Base-by-base conservation (phyloP, 2,797 vertebrate species). In the Phrynocephalus vlangalii region DNA sequence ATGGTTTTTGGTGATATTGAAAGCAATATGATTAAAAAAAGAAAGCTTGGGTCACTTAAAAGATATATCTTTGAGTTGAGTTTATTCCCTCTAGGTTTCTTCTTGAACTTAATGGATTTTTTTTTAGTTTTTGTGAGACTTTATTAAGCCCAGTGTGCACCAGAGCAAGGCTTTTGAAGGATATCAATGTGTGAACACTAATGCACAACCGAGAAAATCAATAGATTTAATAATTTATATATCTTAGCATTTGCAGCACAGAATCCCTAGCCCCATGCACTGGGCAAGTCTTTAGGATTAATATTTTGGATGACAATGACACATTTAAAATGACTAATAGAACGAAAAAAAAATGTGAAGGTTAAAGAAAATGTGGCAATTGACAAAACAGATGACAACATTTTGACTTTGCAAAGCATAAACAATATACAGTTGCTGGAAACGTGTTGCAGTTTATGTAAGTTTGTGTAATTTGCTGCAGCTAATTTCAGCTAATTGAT, bases 121-220 rank as follows among this genome's bases (percentile, higher is more conserved):
- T 9, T 1, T 10, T 26, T 76, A 24, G 8, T 1, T 0, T 9
- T 50, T 1, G 0, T 28, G 90, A 6, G 3, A 30, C 13, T 86
- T 84, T 28, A 38, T 9, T n/a, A 91, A 2, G 1, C 2, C 5
- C 56, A 2, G 2, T 52, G 3, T 30, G 2, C 78, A 56, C 1
- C 82, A 56, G 24, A 16, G 81, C 24, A 56, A 26, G 60, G 18
- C 22, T 0, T 11, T 33, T 44, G 44, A 15, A 50, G 13, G 15
- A n/a, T 5, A 68, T 5, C 15, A 3, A 0, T 26, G 1, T 50
- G 13, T 0, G 6, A 50, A 1, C 7, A 24, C 0, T 73, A 70
- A 86, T 6, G 38, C 5, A 86, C 18, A 18, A 26, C 0, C 1
- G 0, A 0, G 4, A 78, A 52, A 82, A 89, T 33, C 28, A 10